phyloP scores from a whole-genome alignment of 2,888 invertebrate species.

The Caenorhabditis wallacei region DNA sequence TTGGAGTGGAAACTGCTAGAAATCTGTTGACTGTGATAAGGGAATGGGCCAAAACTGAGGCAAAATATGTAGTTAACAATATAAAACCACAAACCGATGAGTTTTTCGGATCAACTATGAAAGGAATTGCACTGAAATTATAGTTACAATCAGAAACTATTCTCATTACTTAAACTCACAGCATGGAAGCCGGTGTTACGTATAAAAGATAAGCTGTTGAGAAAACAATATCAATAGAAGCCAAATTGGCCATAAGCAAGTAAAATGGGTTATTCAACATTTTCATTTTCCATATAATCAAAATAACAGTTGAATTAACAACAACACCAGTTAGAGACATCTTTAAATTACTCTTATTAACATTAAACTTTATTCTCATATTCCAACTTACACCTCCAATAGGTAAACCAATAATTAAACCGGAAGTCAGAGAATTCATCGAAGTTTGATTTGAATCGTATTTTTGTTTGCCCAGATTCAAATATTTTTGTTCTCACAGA shows the following conservation, averaged over 20 bases:
- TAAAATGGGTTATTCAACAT: neutral
- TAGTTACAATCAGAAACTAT: neutral
- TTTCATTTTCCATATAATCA: neutral
- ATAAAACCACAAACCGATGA: neutral
- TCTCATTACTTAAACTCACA: constrained; percentile 2
- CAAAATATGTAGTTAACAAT: neutral
- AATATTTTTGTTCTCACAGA: too few species aligned
- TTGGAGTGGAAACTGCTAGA: constrained; percentile 13
- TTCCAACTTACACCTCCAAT: too few species aligned
- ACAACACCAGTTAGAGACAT: neutral
- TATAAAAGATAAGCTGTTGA: neutral
- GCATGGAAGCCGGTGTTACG: constrained; percentile 1
- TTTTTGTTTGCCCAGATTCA: too few species aligned
- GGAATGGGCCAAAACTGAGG: neutral
- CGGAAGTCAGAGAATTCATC: too few species aligned
- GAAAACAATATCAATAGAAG: neutral
- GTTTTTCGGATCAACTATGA: neutral
- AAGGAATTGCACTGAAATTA: neutral
- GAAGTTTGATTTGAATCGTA: too few species aligned
- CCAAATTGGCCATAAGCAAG: neutral
- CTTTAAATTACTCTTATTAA: neutral
- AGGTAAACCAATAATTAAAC: too few species aligned
- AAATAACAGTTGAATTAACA: neutral
- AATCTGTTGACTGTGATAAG: constrained; percentile 14
- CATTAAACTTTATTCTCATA: neutral